phyloP scores from a whole-genome alignment of 2,113 vertebrate species.

The Chaetodon auriga region DNA sequence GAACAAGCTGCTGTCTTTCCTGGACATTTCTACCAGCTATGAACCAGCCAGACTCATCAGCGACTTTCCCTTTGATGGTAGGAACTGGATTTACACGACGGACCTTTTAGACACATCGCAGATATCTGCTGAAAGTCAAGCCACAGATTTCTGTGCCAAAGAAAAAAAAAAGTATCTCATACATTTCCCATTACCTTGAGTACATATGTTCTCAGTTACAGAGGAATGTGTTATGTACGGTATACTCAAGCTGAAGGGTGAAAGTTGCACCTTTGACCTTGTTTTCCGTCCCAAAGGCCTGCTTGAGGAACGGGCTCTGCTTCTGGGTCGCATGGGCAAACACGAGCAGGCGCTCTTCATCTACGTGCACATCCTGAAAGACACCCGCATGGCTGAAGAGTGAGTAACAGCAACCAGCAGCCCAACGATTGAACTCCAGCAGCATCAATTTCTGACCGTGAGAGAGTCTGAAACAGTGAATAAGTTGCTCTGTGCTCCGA shows the following conservation, averaged over 20 bases:
- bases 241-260: background rate
- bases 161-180: background rate
- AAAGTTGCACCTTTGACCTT: slow-evolving; percentile 13
- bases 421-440: background rate
- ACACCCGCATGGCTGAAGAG: slow-evolving; percentile 95
- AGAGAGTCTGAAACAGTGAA: background rate
- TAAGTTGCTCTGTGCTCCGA: background rate
- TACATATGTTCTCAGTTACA: slow-evolving; percentile 6
- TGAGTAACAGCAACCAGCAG: slow-evolving; percentile 74
- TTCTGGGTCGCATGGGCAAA: slow-evolving; percentile 97
- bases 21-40: slow-evolving; percentile 92
- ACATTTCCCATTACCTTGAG: slow-evolving; percentile 1
- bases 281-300: slow-evolving; percentile 84
- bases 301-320: slow-evolving; percentile 94
- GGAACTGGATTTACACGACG: slow-evolving; percentile 33
- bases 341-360: slow-evolving; percentile 98
- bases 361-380: slow-evolving; percentile 95
- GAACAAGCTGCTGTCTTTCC: slow-evolving; percentile 90
- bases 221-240: background rate
- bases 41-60: slow-evolving; percentile 94
- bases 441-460: background rate
- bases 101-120: background rate
- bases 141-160: background rate
- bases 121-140: background rate
- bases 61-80: slow-evolving; percentile 98